phyloP scores from a whole-genome alignment of 2,797 vertebrate species.

The Miichthys miiuy region DNA sequence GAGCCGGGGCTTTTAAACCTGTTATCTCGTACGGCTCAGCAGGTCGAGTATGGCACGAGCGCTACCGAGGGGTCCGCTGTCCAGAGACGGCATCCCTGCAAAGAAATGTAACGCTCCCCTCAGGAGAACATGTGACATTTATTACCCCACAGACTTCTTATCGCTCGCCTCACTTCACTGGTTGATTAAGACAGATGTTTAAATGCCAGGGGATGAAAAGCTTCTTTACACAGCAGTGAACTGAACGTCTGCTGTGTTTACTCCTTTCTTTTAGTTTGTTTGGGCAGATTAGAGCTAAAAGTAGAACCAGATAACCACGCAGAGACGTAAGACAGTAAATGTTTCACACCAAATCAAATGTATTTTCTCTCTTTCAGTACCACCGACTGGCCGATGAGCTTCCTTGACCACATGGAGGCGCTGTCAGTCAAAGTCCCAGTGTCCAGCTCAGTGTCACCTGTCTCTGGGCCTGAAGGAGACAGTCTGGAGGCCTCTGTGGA shows the following conservation, averaged over 20 bases:
- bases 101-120: neutral
- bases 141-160: neutral
- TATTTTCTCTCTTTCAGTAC: conserved; percentile 82
- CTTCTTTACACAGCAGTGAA: neutral
- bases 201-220: neutral
- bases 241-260: neutral
- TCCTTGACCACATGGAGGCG: conserved; percentile 91
- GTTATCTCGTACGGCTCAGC: conserved; percentile 15
- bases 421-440: conserved; percentile 93
- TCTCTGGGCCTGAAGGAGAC: conserved; percentile 32
- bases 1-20: conserved; percentile 16
- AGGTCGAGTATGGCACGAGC: neutral
- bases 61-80: neutral
- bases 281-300: neutral
- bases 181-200: conserved; percentile 14
- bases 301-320: neutral
- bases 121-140: conserved; percentile 7
- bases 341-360: neutral
- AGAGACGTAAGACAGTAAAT: neutral
- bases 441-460: conserved; percentile 85
- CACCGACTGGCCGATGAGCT: conserved; percentile 95
- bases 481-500: conserved; percentile 33
- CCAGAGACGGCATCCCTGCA: neutral
- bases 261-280: neutral
- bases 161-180: conserved; percentile 11